A percentile compares a stretch with the other conserved stretches of the same genome.
phyloP scores from a whole-genome alignment of 1,140 invertebrate species.

The Argopecten irradians region DNA sequence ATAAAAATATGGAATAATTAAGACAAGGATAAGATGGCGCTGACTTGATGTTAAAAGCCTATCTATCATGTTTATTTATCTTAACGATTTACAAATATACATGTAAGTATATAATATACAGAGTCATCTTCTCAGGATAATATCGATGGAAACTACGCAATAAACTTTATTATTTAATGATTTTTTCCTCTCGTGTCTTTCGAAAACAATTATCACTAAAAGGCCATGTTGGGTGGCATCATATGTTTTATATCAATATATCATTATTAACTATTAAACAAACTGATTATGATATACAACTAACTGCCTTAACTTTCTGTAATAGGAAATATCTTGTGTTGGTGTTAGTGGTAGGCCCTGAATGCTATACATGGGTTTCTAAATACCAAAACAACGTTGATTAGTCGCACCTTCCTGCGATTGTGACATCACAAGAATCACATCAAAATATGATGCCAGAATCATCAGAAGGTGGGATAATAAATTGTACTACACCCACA shows the following conservation, averaged over 20 bases:
- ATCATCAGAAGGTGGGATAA: too few relatives aligned
- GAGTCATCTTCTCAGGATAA: not conserved
- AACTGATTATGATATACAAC: too few relatives aligned
- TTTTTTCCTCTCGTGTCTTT: not conserved
- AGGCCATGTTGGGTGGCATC: not conserved
- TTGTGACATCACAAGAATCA: too few relatives aligned
- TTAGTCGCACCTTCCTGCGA: too few relatives aligned
- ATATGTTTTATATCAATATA: not conserved
- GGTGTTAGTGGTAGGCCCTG: too few relatives aligned
- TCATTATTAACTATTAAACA: too few relatives aligned
- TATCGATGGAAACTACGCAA: not conserved
- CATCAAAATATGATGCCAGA: too few relatives aligned
- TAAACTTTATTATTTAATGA: not conserved
- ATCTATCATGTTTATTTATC: not conserved
- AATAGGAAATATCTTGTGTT: too few relatives aligned
- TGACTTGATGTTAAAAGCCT: not conserved
- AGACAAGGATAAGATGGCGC: not conserved
- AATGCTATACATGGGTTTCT: too few relatives aligned
- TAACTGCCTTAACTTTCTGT: too few relatives aligned
- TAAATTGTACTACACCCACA: too few relatives aligned
- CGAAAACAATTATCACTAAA: not conserved
- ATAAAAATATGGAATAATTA: not conserved
- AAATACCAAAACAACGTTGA: too few relatives aligned
- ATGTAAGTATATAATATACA: not conserved
- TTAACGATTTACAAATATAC: not conserved